Evolutionary conservation across 2,113 vertebrate genomes (phyloP), one percentile per base, ranked within the genome.

Genomic region (Eidolon helvum): DNA sequence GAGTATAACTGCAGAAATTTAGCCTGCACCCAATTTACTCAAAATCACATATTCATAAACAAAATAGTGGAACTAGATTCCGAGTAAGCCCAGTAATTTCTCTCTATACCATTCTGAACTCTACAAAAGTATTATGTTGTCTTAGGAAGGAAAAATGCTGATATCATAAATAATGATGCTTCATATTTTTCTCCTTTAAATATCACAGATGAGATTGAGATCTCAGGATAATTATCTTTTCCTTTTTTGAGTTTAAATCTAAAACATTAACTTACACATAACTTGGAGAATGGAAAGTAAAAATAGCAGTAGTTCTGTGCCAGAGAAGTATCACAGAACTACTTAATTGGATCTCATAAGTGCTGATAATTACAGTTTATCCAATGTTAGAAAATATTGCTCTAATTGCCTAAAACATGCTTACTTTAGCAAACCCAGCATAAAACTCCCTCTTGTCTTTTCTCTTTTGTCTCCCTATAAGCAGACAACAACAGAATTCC

Each of bases 361-460:
- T 72, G n/a, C 30, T 75, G 45, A 91, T 90, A 91, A 80, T 79
- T 93, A 40, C 7, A 79, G 35, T 79, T 90, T 84, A 87, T 12
- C 35, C 84, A 87, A 26, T 65, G 68, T 94, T 90, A 82, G 84
- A 69, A 94, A 92, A 82, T 82, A 90, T 12, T 28, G 26, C 12
- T 89, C 35, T 57, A 95, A 94, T 59, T 94, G 30, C 22, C 83
- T 82, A 43, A 86, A 89, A 90, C n/a, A 50, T 65, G 59, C 40
- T 84, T 83, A 87, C 4, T 12, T 35, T 74, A 45, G 57, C 40
- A 82, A 84, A 40, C 10, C 4, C 55, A 74, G 11, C 24, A 24
- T 38, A 78, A 63, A 86, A 68, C 14, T 71, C 55, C 40, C 22
- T 65, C 83, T n/a, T 48, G 26, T 83, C 24, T 43, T 87, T 74